Evolutionary conservation across 1,140 invertebrate species (phyloP).

Genomic region (Sitophilus oryzae): DNA sequence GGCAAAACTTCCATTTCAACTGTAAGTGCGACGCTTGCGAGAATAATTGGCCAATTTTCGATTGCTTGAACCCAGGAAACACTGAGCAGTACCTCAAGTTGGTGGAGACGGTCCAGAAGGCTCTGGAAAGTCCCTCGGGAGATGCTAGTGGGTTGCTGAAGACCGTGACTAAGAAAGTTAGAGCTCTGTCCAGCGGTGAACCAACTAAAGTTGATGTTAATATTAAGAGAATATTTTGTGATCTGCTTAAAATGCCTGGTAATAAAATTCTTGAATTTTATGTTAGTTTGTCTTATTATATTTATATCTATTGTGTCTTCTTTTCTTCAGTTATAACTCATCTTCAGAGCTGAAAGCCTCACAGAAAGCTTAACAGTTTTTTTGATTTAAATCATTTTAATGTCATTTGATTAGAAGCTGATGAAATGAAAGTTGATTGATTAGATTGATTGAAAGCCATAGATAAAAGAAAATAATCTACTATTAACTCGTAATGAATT

Average conservation of each 20-base stretch:
- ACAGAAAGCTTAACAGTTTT: too few species aligned
- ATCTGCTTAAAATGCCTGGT: constrained; percentile 14
- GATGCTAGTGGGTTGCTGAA: constrained; percentile 5
- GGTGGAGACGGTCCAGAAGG: constrained; percentile 9
- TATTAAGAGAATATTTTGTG: constrained; percentile 18
- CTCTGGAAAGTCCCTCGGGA: background rate
- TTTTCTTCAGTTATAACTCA: background rate
- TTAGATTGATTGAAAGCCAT: too few species aligned
- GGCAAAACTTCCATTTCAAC: constrained; percentile 75
- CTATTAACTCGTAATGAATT: too few species aligned
- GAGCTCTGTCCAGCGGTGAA: constrained; percentile 4
- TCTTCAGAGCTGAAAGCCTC: background rate
- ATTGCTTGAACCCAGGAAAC: constrained; percentile 36
- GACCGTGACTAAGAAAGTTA: constrained; percentile 8
- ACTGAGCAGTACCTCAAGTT: constrained; percentile 14
- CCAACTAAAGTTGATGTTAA: constrained; percentile 21
- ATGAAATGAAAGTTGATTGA: too few species aligned
- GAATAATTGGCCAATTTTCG: constrained; percentile 65
- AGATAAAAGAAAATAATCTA: too few species aligned
- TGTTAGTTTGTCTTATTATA: background rate
- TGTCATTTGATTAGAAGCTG: too few species aligned
- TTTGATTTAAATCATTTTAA: too few species aligned
- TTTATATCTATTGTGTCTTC: background rate
- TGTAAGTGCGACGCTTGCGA: constrained; percentile 77
- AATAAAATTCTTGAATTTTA: constrained; percentile 23